Base-by-base conservation (phyloP, 2,113 vertebrate species). In the Rostratula benghalensis region DNA sequence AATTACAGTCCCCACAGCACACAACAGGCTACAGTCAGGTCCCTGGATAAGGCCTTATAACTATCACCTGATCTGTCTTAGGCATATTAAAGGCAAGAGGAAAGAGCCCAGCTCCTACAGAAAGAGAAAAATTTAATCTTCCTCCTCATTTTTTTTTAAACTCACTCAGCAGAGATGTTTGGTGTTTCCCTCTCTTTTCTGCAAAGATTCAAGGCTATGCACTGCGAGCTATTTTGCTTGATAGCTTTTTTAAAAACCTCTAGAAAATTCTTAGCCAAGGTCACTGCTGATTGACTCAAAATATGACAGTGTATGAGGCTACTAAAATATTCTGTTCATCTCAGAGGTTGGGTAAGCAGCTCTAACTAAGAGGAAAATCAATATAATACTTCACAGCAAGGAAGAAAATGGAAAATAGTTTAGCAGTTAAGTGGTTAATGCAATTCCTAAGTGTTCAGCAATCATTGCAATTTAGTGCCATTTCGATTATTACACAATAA, bases 401-500 rank as follows among this genome's bases (percentile, higher is more conserved):
- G 93, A 94, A 93, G 94, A 91, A 28, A 68, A 95, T 83, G 96
- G 94, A 96, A 97, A 97, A 89, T 84, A 71, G 90, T 97, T 96
- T 96, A 97, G 98, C 97, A 97, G 97, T 94, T 96, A 98, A 98
- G 97, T 97, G 98, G 98, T 98, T 98, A 98, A 98, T 97, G 95
- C 97, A 98, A 98, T 98, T 98, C 98, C 98, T 98, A 98, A 98
- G 97, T 97, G 98, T 98, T 98, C 97, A 91, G 98, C 98, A 98
- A 98, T 98, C 98, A 98, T 95, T 94, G 97, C 98, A 98, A 98
- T 98, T 98, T 98, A 98, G 98, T 98, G 98, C 98, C 98, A 98
- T 98, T 98, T 98, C 98, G 97, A 98, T 98, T 98, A 98, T 98
- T 98, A 98, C 98, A 98, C 98, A 98, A 98, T 98, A 98, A 98